A percentile compares a stretch with the other conserved stretches of the same genome.
phyloP scores from a whole-genome alignment of 2,888 invertebrate genomes.

The Agrotis puta region DNA sequence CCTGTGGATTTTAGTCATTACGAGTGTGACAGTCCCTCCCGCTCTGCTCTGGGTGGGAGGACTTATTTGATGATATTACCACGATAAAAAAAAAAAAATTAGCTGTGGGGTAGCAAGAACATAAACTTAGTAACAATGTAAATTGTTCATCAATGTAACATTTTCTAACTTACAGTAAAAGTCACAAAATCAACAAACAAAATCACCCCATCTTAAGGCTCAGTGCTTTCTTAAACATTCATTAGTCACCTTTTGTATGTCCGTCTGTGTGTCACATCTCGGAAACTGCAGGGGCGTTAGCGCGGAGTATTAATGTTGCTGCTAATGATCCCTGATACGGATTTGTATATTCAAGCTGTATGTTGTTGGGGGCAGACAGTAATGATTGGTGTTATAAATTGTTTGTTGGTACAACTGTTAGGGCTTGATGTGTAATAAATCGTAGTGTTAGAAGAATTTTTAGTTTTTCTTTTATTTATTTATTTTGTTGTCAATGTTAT shows the following conservation, averaged over 20 bases:
- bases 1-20: too few species aligned
- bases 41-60: too few species aligned
- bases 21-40: too few species aligned
- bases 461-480: not conserved
- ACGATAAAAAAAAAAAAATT: too few species aligned
- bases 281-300: conserved; percentile 67
- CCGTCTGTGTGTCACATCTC: conserved; percentile 62
- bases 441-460: too few species aligned
- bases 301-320: conserved; percentile 67
- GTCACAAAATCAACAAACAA: conserved; percentile 46
- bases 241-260: conserved; percentile 73
- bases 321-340: conserved; percentile 70
- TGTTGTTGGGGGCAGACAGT: conserved; percentile 27
- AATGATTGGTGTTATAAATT: conserved; percentile 47
- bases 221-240: conserved; percentile 72
- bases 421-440: not conserved
- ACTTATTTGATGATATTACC: too few species aligned
- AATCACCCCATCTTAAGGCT: conserved; percentile 60
- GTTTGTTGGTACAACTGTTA: conserved; percentile 22
- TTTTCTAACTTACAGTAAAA: not conserved
- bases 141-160: not conserved
- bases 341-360: conserved; percentile 61
- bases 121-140: too few species aligned
- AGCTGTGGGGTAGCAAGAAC: too few species aligned
- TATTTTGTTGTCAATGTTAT: too few species aligned